These are phyloP conservation scores for Alca torda DNA, from an alignment of 2,797 vertebrate species.

Conservation along the genomic window DNA sequence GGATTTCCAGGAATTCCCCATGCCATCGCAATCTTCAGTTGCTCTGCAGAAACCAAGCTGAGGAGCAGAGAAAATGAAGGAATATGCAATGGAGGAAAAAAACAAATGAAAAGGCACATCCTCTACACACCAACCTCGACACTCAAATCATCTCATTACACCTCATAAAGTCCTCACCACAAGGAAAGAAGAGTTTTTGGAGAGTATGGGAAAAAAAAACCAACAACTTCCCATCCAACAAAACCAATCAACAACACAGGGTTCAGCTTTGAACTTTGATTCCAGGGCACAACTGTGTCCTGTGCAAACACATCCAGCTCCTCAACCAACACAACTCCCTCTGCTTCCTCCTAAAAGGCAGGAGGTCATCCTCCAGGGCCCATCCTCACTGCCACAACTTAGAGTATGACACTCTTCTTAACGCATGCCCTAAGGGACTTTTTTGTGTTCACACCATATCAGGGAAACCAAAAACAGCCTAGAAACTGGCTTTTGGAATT, in stretches of 20 bases:
- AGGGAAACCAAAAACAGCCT: background rate
- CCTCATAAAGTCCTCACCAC: background rate
- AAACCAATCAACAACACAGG: background rate
- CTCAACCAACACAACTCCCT: background rate
- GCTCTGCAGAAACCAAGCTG: background rate
- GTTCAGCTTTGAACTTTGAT: rapidly evolving
- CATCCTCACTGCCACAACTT: rapidly evolving
- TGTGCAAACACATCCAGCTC: background rate
- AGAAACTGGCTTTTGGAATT: background rate
- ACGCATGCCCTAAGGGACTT: background rate
- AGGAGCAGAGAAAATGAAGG: background rate
- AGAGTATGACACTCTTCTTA: background rate
- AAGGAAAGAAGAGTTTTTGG: background rate
- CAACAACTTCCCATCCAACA: background rate
- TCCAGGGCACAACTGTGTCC: background rate
- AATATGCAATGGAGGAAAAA: background rate
- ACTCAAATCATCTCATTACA: background rate
- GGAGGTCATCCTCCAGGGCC: background rate
- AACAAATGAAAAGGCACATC: background rate
- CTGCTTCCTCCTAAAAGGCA: background rate
- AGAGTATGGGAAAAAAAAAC: rapidly evolving
- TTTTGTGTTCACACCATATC: background rate
- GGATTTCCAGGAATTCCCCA: slow-evolving; percentile 15
- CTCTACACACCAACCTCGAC: background rate
- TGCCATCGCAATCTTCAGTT: background rate